Evolutionary conservation across 2,797 vertebrate genomes (phyloP), one percentile per base, ranked within the genome.

Genomic region (Xyrichtys novacula): DNA sequence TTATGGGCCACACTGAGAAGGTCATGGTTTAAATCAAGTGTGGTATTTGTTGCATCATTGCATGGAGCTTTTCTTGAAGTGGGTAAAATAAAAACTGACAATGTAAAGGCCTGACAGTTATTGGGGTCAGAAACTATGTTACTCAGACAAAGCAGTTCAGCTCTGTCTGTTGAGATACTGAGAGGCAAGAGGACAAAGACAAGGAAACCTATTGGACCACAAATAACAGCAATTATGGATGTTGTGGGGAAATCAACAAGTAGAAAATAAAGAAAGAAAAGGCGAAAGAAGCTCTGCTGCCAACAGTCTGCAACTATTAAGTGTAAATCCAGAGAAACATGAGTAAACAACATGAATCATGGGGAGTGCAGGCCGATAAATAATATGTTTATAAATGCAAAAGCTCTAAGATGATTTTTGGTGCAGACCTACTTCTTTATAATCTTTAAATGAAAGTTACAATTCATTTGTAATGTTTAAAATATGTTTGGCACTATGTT

Each of bases 231-330:
- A 3, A 43, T 43, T 19, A 20, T 47, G 15, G 4, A n/a, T n/a
- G n/a, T n/a, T n/a, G n/a, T n/a, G n/a, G n/a, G n/a, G n/a, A n/a
- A n/a, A n/a, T n/a, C n/a, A n/a, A 0, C 7, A 57, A 52, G 28
- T 38, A 60, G 43, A 57, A 63, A 14, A 23, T 59, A 26, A 70
- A 42, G 23, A 59, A 53, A 52, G 22, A 43, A 22, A 20, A 49
- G 25, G 28, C 25, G n/a, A n/a, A n/a, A n/a, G n/a, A n/a, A 42
- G 16, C 5, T 17, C n/a, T 26, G 23, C 29, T 36, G n/a, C 36
- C 12, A 8, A 47, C 23, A 22, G n/a, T 36, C 32, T 36, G n/a
- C 23, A 44, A 32, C 7, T 1, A 14, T 42, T 52, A 64, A 65
- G 8, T 63, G 42, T n/a, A 20, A 59, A n/a, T 32, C n/a, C 3